phyloP scores from a whole-genome alignment of 37 sponge, comb jelly and placozoan species.

The Agelas oroides region DNA sequence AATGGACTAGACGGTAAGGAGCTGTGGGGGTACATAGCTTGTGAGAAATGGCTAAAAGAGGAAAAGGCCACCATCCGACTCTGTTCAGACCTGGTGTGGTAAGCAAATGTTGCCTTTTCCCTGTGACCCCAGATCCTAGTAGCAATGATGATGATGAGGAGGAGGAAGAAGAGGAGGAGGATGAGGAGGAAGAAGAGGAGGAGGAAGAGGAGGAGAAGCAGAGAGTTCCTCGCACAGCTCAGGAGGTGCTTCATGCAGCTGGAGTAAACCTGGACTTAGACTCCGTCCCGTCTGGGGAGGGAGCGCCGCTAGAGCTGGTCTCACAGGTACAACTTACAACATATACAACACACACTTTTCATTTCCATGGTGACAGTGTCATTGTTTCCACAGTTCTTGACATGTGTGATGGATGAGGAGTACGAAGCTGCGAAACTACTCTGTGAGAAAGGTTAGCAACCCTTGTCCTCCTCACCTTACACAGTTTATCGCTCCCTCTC shows the following conservation, averaged over 20 bases:
- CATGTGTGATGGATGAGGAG: constrained; percentile 68
- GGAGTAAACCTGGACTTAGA: constrained; percentile 46
- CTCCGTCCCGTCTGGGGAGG: constrained; percentile 8
- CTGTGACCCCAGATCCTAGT: too few species aligned
- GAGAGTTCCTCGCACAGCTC: neutral
- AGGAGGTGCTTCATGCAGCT: constrained; percentile 26
- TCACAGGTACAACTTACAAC: constrained; percentile 43
- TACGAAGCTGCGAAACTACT: constrained; percentile 74
- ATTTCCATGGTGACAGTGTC: too few species aligned
- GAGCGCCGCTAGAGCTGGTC: constrained; percentile 62
- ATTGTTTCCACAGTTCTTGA: constrained; percentile 51
- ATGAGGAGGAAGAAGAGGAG: neutral
- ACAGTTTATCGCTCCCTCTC: neutral
- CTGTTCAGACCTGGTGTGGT: too few species aligned
- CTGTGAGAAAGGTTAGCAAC: constrained; percentile 61
- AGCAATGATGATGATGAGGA: neutral
- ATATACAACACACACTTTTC: too few species aligned
- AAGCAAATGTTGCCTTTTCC: too few species aligned
- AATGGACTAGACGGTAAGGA: neutral
- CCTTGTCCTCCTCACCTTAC: neutral
- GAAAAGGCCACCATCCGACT: too few species aligned
- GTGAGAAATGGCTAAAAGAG: too few species aligned
- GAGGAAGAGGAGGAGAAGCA: neutral
- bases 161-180: constrained; percentile 12
- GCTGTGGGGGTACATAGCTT: neutral